Evolutionary conservation across 2,113 vertebrate species (phyloP), one percentile per base, ranked within the genome.

Genomic region (Dendrocopos noguchii): DNA sequence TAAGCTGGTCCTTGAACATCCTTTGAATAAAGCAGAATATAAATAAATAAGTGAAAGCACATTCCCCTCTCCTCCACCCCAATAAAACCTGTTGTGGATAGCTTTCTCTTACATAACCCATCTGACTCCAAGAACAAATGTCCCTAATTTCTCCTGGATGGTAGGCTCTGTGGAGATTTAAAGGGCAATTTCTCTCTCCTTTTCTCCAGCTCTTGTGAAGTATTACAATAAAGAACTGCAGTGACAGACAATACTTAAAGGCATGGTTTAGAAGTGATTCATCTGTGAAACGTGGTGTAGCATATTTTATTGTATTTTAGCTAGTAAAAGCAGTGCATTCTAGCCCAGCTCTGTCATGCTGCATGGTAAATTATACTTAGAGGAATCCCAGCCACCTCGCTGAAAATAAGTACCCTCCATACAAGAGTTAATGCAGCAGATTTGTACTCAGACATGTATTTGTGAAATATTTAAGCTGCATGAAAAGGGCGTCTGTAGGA

Each of bases 391-490:
- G 85, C 72, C 86, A 91, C 94, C 91, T 72, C 60, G 73, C 87
- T 94, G 91, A 81, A 91, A 93, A 80, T 84, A 95, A 96, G 94
- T 64, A 78, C 78, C 87, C 72, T 87, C 82, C 79, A 80, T 68
- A 80, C 33, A 94, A 88, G 94, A 94, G 90, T 90, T 95, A 94
- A 93, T 90, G 95, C 4, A 2, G 66, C 75, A 94, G 96, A 95
- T 96, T 95, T 97, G 96, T 94, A 93, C 90, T 93, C 79, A 80
- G 88, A 91, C 94, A 93, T 95, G 95, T 87, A 85, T 94, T 83
- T 79, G 94, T 97, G 73, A 96, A 97, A 96, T 96, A 97, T 96
- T 97, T 96, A 96, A 96, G 94, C 94, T 60, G 83, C 86, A 56
- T 7, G 73, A 83, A 92, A 95, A 94, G 83, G 68, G 67, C 0